Conservation (phyloP, 2,888 invertebrate species). For the Acronicta leporina region DNA sequence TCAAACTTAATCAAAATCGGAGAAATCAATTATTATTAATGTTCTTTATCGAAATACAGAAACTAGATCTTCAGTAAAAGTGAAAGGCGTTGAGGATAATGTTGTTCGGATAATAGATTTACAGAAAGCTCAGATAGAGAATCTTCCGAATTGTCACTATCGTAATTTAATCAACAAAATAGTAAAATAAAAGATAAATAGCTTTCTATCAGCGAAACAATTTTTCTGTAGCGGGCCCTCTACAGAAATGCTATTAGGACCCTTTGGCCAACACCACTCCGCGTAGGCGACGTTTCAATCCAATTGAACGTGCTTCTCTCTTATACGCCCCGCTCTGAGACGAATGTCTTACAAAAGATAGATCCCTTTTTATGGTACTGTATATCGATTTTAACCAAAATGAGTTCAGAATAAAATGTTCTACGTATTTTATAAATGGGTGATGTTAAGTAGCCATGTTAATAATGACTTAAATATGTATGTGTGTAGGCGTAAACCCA, state of each 20-base stretch:
- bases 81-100: slow-evolving; percentile 21
- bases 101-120: slow-evolving; percentile 3
- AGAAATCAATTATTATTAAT: no score
- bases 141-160: slow-evolving; percentile 39
- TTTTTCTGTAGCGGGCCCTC: slow-evolving; percentile 74
- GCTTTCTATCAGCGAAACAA: slow-evolving; percentile 76
- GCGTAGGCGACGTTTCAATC: slow-evolving; percentile 77
- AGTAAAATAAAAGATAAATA: slow-evolving; percentile 77
- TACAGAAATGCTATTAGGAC: slow-evolving; percentile 83
- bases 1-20: no score
- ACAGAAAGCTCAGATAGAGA: slow-evolving; percentile 14
- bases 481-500: slow-evolving; percentile 9
- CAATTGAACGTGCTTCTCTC: slow-evolving; percentile 76
- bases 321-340: slow-evolving; percentile 68
- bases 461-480: slow-evolving; percentile 3
- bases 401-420: slow-evolving; percentile 18
- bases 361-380: slow-evolving; percentile 67
- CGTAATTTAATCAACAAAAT: slow-evolving; percentile 74
- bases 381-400: slow-evolving; percentile 42
- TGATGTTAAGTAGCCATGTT: neutral
- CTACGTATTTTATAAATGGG: slow-evolving; percentile 10
- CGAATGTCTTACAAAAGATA: slow-evolving; percentile 68
- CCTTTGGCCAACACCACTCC: slow-evolving; percentile 71
- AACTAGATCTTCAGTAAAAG: slow-evolving; percentile 19
- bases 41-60: neutral